Percentiles rank a stretch among this genome's conserved stretches.
Conservation (phyloP, 2,797 vertebrate genomes). For the Rousettus madagascariensis region DNA sequence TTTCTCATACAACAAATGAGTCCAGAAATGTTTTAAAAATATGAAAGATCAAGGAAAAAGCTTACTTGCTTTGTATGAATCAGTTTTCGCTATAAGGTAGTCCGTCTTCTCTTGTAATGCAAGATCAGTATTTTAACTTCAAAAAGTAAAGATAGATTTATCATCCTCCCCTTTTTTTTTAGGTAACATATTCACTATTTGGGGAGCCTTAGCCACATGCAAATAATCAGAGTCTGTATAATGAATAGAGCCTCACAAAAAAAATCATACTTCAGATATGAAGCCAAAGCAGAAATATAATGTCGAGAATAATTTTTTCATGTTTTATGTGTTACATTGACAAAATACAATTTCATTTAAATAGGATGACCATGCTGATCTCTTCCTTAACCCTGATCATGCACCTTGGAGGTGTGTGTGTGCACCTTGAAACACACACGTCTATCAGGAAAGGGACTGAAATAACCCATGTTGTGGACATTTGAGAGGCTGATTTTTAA, state of each 20-base stretch:
- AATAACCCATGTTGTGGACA: constrained; percentile 47
- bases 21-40: constrained; percentile 22
- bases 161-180: neutral
- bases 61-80: neutral
- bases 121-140: neutral
- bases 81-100: neutral
- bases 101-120: neutral
- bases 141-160: neutral
- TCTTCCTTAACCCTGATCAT: neutral
- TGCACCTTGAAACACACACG: neutral
- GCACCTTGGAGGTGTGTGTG: neutral
- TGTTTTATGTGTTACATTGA: neutral
- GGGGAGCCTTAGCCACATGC: neutral
- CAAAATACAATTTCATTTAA: constrained; percentile 47
- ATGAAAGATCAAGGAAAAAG: neutral
- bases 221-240: neutral
- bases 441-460: neutral
- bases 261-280: neutral
- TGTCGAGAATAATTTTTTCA: neutral
- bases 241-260: neutral
- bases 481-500: constrained; percentile 49
- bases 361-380: neutral
- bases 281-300: constrained; percentile 32
- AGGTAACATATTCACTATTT: neutral
- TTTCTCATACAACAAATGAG: neutral